Evolutionary conservation across 23 tunicate species (phyloP), one percentile per base, ranked within the genome.

Genomic region (Diplosoma virens): DNA sequence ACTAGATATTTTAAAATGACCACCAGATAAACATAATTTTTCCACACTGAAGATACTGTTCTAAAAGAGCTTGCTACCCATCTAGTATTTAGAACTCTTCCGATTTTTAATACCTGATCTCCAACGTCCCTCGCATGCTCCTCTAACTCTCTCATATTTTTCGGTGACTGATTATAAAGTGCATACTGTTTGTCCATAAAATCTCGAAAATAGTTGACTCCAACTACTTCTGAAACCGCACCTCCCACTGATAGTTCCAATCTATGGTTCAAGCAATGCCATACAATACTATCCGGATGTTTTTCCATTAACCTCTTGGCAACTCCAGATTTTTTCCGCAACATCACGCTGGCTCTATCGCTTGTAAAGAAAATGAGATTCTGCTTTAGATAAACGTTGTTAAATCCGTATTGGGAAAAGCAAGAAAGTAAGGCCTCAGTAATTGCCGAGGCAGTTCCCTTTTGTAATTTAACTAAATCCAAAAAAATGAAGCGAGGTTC

Each of bases 61-160:
- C 64, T 5, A 23, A 56, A 56, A 56, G 24, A 16, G 25, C 64
- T 56, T 56, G 64, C 64, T 16, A 56, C 64, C 64, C 64, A 56
- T 18, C 64, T 18, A 18, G 25, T 21, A 18, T 21, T 21, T 16
- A 56, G 64, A 56, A 56, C 64, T 56, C 64, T 18, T 56, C 64
- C 64, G 21, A 56, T 21, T 21, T 56, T 56, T 18, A 56, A 21
- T 56, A 56, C 50, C 50, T 41, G 50, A 41, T 41, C 50, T 41
- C 50, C 50, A 41, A 41, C 50, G 50, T 41, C 50, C 50, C 50
- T 41, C 50, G 50, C 50, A 41, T 41, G 50, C 50, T 41, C 50
- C 50, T 41, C 50, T 41, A 41, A 41, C 50, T 41, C 50, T 41
- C 50, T 41, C 50, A 41, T 41, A 41, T 41, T 41, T 41, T 41